Conservation (phyloP, 2,888 invertebrate genomes). For the Tipula unca region DNA sequence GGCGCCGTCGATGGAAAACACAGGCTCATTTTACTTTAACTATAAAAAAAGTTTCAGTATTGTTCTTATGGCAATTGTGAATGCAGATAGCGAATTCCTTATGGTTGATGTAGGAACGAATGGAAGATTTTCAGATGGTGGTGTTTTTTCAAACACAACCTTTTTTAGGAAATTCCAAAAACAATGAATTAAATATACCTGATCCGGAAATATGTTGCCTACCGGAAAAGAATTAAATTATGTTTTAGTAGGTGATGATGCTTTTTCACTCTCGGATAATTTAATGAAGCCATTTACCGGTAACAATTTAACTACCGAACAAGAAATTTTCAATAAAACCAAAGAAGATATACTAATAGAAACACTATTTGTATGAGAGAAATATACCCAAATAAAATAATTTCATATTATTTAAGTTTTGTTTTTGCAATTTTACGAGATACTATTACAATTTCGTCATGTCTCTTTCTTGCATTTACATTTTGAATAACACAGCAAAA, state of each 20-base stretch:
- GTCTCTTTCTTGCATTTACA: no score
- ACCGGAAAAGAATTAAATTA: constrained; percentile 21
- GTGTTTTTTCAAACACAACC: constrained; percentile 23
- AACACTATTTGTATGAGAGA: no score
- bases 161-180: constrained; percentile 19
- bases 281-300: constrained; percentile 23
- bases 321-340: constrained; percentile 20
- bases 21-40: constrained; percentile 17
- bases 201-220: constrained; percentile 20
- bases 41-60: constrained; percentile 20
- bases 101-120: constrained; percentile 23
- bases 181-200: constrained; percentile 23
- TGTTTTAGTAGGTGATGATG: constrained; percentile 24
- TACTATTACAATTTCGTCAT: no score
- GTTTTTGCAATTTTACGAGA: no score
- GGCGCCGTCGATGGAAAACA: constrained; percentile 24
- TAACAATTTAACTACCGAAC: constrained; percentile 15
- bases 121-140: constrained; percentile 24
- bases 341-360: no score
- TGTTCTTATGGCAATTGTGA: constrained; percentile 24
- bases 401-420: no score
- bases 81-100: constrained; percentile 23
- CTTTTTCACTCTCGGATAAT: constrained; percentile 22
- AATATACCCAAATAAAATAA: no score
- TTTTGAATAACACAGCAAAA: no score